Base-by-base conservation (phyloP, 2,888 invertebrate genomes). In the Coelogynopora nodosa region DNA sequence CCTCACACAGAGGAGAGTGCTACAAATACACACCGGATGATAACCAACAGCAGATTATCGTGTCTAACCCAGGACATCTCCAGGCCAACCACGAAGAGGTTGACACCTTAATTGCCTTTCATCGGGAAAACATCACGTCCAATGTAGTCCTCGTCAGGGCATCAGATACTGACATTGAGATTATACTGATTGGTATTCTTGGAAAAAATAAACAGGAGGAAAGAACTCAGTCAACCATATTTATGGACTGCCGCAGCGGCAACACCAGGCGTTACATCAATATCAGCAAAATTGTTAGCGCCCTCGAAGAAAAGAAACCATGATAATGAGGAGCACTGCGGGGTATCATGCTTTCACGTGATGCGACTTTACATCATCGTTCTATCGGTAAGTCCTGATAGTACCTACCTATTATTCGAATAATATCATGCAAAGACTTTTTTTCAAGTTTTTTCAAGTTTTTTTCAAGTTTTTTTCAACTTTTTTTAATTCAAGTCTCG, bases 261-360 rank as follows among this genome's bases (percentile, higher is more conserved):
- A 87, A 86, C 67, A 67, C 0, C 67, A 86, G 87, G 13, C 80
- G 87, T n/a, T 86, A 86, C 29, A 86, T 87, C 0, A 86, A 87
- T 86, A 0, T 87, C 23, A n/a, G 23, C 0, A 67, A 80, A 29
- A 87, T 87, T 18, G 0, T 74, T 67, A 30, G 28, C 31, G 31
- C 30, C 0, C 80, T 86, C 23, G 85, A 67, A 30, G n/a, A 29
- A 26, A 10, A 30, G 0, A 86, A 86, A 18, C 67, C 85, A 27
- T 67, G 87, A 86, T 26, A 82, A n/a, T n/a, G 26, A 23, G n/a
- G 13, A 10, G 80, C 85, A 26, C 26, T 85, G 2, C 80, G 0
- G 85, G 85, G 0, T 87, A 67, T 26, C 87, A 87, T 74, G 85
- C 85, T 27, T 86, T 87, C 31, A 87, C 87, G 18, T 84, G 87